Percentiles rank a stretch among this genome's conserved stretches.
These are phyloP conservation scores for Sesamia inferens DNA, from an alignment of 2,888 invertebrate genomes.

Conservation along the genomic window DNA sequence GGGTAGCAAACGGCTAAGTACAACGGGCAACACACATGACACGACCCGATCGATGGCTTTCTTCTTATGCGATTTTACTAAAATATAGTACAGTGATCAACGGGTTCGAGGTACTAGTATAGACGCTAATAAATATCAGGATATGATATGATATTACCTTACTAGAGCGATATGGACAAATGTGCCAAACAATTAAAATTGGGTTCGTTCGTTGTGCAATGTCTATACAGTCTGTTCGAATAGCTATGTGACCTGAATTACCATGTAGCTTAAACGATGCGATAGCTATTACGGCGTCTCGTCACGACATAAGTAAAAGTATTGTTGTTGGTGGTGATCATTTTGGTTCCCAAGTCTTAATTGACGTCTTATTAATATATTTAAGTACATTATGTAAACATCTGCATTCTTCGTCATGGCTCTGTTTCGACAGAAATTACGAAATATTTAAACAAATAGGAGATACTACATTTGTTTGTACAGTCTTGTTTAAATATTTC, in stretches of 20 bases:
- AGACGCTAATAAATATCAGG: too few relatives aligned
- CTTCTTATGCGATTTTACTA: not conserved
- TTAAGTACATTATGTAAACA: not conserved
- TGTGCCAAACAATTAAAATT: not conserved
- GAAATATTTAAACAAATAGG: not conserved
- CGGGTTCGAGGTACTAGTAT: too few relatives aligned
- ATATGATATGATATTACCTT: too few relatives aligned
- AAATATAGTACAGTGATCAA: too few relatives aligned
- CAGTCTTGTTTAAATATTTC: not conserved
- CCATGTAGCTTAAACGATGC: too few relatives aligned
- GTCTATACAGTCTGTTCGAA: conserved; percentile 22
- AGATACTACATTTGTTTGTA: not conserved
- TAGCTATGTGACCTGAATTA: conserved; percentile 40
- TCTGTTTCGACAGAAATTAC: not conserved
- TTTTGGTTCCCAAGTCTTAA: too few relatives aligned
- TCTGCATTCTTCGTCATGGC: not conserved
- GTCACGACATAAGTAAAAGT: too few relatives aligned
- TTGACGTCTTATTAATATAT: too few relatives aligned
- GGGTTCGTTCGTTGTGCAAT: conserved; percentile 14
- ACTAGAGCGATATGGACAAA: not conserved
- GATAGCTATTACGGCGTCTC: too few relatives aligned
- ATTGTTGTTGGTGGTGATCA: too few relatives aligned
- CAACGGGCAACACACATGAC: not conserved
- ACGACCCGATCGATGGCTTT: not conserved
- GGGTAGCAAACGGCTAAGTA: not conserved